phyloP scores from a whole-genome alignment of 2,797 vertebrate genomes.

The Trematomus bernacchii region DNA sequence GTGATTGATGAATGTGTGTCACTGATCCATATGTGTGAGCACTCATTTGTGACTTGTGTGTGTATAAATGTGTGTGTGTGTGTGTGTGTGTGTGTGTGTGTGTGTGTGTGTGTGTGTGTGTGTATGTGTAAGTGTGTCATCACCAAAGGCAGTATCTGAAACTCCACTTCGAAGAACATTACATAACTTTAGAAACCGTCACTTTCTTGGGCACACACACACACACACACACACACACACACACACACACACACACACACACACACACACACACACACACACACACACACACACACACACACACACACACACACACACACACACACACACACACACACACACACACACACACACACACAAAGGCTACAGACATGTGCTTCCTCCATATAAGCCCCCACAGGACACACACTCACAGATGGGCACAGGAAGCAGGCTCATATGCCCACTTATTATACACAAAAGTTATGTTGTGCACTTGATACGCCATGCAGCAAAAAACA shows the following conservation, averaged over 20 bases:
- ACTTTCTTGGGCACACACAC: slow-evolving; percentile 18
- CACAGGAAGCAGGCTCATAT: slow-evolving; percentile 27
- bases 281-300: slow-evolving; percentile 3
- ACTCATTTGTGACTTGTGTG: slow-evolving; percentile 31
- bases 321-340: slow-evolving; percentile 14
- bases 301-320: slow-evolving; percentile 8
- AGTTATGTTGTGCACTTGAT: slow-evolving; percentile 11
- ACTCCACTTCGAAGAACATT: slow-evolving; percentile 47
- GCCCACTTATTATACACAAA: slow-evolving; percentile 32
- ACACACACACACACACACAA: slow-evolving; percentile 2
- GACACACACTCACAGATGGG: slow-evolving; percentile 49
- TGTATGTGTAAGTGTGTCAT: background rate
- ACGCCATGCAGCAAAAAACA: background rate
- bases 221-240: slow-evolving; percentile 11
- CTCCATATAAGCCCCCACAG: slow-evolving; percentile 30
- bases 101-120: slow-evolving; percentile 4
- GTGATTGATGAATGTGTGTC: slow-evolving; percentile 50
- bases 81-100: background rate
- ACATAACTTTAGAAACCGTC: slow-evolving; percentile 46
- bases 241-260: slow-evolving; percentile 16
- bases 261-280: background rate
- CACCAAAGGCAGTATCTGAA: slow-evolving; percentile 47
- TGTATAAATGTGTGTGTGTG: background rate
- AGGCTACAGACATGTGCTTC: slow-evolving; percentile 8
- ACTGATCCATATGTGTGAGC: slow-evolving; percentile 31